Conservation (phyloP, 2,113 vertebrate genomes). For the Ornithorhynchus anatinus region DNA sequence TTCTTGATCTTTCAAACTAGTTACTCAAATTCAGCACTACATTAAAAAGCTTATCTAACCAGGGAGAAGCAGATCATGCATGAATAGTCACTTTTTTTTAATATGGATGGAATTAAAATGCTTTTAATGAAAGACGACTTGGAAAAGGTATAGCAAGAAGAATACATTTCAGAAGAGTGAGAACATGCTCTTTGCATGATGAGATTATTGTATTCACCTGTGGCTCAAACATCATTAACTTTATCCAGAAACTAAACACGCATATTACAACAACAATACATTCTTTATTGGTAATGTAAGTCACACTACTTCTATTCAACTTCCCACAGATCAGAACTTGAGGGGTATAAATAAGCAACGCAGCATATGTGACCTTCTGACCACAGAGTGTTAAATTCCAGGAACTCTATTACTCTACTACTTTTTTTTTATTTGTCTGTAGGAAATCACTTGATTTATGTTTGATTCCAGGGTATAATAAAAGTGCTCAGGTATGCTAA, state of each 20-base stretch:
- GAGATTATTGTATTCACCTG: constrained; percentile 34
- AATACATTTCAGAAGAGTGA: constrained; percentile 37
- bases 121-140: constrained; percentile 39
- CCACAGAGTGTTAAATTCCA: constrained; percentile 73
- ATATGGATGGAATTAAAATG: too few relatives aligned
- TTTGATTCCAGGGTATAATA: constrained; percentile 63
- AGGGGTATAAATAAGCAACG: constrained; percentile 71
- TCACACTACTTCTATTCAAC: constrained; percentile 56
- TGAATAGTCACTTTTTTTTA: too few relatives aligned
- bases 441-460: constrained; percentile 71
- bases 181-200: constrained; percentile 8
- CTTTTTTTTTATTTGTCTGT: constrained; percentile 67
- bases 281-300: constrained; percentile 67
- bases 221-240: constrained; percentile 47
- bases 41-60: too few relatives aligned
- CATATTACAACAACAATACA: constrained; percentile 48
- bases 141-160: constrained; percentile 20
- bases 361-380: constrained; percentile 78
- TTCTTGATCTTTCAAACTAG: not conserved
- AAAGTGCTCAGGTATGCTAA: constrained; percentile 60
- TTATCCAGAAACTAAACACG: constrained; percentile 50
- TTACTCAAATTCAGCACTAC: not conserved
- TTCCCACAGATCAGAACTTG: constrained; percentile 64
- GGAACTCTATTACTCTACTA: constrained; percentile 63
- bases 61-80: too few relatives aligned